Base-by-base conservation (phyloP, 2,113 vertebrate species). In the Chaetops frenatus region DNA sequence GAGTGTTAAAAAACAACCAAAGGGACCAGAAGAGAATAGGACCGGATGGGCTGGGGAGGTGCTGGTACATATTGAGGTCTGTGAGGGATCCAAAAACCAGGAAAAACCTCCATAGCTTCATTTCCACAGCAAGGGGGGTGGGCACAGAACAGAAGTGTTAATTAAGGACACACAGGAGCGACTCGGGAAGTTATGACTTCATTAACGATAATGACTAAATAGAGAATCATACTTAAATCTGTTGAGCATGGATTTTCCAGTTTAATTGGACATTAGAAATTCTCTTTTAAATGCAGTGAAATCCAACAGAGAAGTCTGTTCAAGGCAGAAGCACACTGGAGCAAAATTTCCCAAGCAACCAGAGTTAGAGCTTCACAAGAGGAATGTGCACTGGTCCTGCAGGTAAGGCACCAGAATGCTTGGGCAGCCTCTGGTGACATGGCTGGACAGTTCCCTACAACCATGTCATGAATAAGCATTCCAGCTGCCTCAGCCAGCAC, bases 151-250 rank as follows among this genome's bases (percentile, higher is more conserved):
- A 7, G 90, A 86, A 45, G 29, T 12, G 7, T 71, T 90, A 92
- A 88, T 92, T 81, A 81, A 84, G 88, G 94, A 81, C 84, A 84
- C 69, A 16, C 35, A 47, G 66, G 70, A 94, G 57, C 48, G 0
- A 47, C 78, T 95, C 89, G 91, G 95, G 94, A 95, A 92, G 38
- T n/a, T 53, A 57, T 36, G 61, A 72, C 78, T 92, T 94, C 58
- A 25, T 69, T 91, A 85, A 51, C 4, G 27, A 62, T 65, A 70
- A 89, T 44, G 74, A 91, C 78, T 91, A 94, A 73, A 77, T 36
- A 44, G 65, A 91, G 50, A 96, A 66, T 77, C 70, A 73, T 58
- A 76, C 29, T 91, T 79, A 76, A 86, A 92, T 82, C 93, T 92
- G 87, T 70, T 65, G 58, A 47, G 54, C 62, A 27, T 54, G 77